Evolutionary conservation across 2,797 vertebrate species (phyloP), one percentile per base, ranked within the genome.

Genomic region (Semaprochilodus insignis): DNA sequence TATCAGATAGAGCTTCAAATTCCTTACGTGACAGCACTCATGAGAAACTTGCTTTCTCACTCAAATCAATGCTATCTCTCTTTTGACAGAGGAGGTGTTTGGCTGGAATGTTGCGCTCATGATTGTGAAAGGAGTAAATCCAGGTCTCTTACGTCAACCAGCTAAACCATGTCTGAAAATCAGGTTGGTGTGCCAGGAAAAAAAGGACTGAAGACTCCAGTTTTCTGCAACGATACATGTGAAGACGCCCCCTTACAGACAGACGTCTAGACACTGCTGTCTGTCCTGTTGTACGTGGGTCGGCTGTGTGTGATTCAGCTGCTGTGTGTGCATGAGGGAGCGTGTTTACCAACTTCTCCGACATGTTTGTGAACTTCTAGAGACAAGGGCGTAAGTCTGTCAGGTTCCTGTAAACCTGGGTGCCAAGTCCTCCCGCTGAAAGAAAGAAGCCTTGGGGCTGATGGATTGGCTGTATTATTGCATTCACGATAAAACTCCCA

Each of bases 201-300:
- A 11, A 44, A 6, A 76, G 59, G 70, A 23, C 48, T 21, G 3
- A 2, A 15, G 69, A 60, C 34, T 67, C 23, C 25, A n/a, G 8
- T 19, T 34, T 84, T 85, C 48, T 27, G n/a, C 74, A 83, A 85
- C 40, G 51, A 57, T 48, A 60, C 27, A 62, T 36, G 52, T 36
- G 34, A 80, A 40, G 82, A 78, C 71, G 54, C 85, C 82, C 52
- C 82, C 80, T 6, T 3, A 27, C 63, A 69, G 74, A 78, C 76
- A 78, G 51, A 59, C 11, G 87, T 86, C 85, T 88, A 86, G 87
- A 88, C 83, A 6, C 23, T 14, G 54, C 48, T 80, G 44, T 11
- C 59, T 48, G 15, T 80, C 59, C 54, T 55, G 15, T n/a, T 71
- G 65, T 72, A 79, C 52, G 79, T 83, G 78, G 23, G 40, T 83